Base-by-base conservation (phyloP, 2,797 vertebrate species). In the Cryptoblepharus egeriae region DNA sequence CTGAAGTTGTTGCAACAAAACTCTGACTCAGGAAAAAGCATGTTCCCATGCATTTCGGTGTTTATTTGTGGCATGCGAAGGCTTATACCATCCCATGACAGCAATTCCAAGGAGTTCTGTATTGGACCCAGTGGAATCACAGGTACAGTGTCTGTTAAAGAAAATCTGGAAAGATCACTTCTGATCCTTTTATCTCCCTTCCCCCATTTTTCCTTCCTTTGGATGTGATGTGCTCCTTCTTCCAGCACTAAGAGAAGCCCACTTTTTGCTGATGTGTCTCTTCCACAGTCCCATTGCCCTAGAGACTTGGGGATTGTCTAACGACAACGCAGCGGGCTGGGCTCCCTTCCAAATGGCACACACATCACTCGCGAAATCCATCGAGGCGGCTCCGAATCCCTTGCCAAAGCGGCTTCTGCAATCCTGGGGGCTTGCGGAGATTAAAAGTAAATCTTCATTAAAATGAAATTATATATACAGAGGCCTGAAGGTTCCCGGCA, bases 361-460 rank as follows among this genome's bases (percentile, higher is more conserved):
- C n/a, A 18, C 57, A 10, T 30, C 10, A 10, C 11, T n/a, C 13
- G 5, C 63, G 16, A 4, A 13, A 26, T 49, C 22, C 8, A 60
- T 3, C 4, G 39, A 49, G 64, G 30, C 35, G 6, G 32, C 60
- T 63, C 26, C 7, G 61, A 28, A 32, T 57, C 60, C 45, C 20
- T 26, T 30, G 63, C 64, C 52, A 75, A 49, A 69, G 52, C 64
- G 2, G 39, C 77, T n/a, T 7, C 13, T 69, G 30, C 39, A 0
- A 22, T 79, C 71, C 83, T 69, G 42, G 55, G 77, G 82, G 82
- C 52, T 75, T 30, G 39, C 77, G 60, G 35, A n/a, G 37, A 39
- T 79, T 74, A 79, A 79, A 84, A 77, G 77, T 30, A 84, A 79
- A 58, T 75, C 39, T 55, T 80, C 49, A 75, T 84, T 80, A 75